A percentile compares a stretch with the other conserved stretches of the same genome.
phyloP scores from a whole-genome alignment of 2,888 invertebrate species.

The Chrysodeixis includens region DNA sequence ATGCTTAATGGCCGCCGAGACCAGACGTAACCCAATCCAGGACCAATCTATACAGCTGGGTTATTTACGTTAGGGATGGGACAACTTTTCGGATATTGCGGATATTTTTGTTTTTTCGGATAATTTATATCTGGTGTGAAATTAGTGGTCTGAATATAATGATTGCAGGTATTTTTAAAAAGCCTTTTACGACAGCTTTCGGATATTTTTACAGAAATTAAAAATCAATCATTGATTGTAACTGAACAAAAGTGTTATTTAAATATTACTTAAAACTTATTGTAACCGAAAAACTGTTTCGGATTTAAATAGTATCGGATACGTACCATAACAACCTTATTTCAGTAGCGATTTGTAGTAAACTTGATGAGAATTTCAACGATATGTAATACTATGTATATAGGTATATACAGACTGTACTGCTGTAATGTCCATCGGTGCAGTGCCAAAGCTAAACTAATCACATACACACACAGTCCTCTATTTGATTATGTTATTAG shows the following conservation, averaged over 20 bases:
- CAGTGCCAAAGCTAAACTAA: neutral
- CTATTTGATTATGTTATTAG: neutral
- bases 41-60: constrained; percentile 39
- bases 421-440: neutral
- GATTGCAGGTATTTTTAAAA: no score
- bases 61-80: neutral
- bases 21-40: constrained; percentile 66
- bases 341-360: neutral
- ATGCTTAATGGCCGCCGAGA: constrained; percentile 68
- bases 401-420: neutral
- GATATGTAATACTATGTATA: constrained; percentile 4
- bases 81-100: neutral
- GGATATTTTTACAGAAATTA: no score
- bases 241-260: no score
- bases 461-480: neutral
- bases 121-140: neutral
- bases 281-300: no score
- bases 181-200: no score
- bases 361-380: neutral
- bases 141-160: no score
- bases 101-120: neutral
- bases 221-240: no score
- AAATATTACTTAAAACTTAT: no score
- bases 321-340: neutral
- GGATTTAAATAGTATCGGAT: neutral